These are phyloP conservation scores for Nothoprocta perdicaria DNA, from an alignment of 2,113 vertebrate species.

Conservation along the genomic window DNA sequence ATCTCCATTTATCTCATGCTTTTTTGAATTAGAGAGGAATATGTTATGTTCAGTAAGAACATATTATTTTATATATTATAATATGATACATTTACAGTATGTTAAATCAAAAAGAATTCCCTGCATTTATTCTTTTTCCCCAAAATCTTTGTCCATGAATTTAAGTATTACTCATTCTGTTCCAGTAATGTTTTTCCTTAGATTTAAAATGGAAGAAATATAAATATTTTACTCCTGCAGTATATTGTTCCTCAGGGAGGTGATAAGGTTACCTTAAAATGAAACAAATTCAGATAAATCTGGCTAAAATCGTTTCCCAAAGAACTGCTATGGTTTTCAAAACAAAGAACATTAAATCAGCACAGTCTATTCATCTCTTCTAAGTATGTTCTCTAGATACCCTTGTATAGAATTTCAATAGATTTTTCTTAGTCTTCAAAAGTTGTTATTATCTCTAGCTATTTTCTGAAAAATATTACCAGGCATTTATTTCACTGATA, in stretches of 20 bases:
- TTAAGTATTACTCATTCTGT: not conserved
- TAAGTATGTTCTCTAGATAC: not conserved
- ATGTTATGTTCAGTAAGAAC: not conserved
- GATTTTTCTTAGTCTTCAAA: not conserved
- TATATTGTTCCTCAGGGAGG: not conserved
- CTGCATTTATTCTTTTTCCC: not conserved
- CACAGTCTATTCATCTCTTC: not conserved
- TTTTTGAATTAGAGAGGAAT: not conserved
- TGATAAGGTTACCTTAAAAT: not conserved
- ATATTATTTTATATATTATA: no score
- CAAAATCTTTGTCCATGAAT: not conserved
- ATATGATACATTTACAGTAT: not conserved
- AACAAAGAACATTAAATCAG: not conserved
- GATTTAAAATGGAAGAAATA: not conserved
- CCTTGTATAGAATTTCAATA: not conserved
- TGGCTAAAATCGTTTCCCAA: not conserved
- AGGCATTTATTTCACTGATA: not conserved
- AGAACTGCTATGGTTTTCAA: not conserved
- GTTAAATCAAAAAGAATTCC: not conserved
- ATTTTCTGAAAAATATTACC: not conserved
- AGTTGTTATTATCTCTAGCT: not conserved
- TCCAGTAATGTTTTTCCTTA: not conserved
- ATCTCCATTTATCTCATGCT: not conserved
- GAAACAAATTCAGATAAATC: not conserved
- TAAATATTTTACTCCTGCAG: not conserved